Evolutionary conservation across 2,113 vertebrate species (phyloP).

Genomic region (Oncorhynchus keta): DNA sequence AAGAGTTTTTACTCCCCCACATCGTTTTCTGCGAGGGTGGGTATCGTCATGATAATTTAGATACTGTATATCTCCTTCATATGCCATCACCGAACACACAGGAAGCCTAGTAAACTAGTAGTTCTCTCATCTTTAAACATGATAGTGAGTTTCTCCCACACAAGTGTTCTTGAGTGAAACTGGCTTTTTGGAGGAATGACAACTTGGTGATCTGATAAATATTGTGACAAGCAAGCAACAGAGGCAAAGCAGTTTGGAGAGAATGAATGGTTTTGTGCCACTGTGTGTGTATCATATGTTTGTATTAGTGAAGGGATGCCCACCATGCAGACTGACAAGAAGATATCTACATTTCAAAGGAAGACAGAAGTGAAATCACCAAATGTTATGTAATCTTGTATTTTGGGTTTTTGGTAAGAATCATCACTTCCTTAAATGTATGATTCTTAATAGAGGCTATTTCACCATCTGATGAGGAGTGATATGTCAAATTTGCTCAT

Average conservation of each 20-base stretch:
- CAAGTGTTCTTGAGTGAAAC: constrained; percentile 2
- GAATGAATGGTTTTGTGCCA: no score
- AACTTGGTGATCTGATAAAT: background rate
- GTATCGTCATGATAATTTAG: no score
- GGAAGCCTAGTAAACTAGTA: background rate
- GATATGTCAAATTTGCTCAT: no score
- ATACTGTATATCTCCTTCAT: no score
- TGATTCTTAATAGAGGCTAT: constrained; percentile 43
- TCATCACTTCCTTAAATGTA: constrained; percentile 70
- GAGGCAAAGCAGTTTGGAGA: no score
- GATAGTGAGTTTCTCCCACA: background rate
- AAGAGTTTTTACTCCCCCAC: constrained; percentile 83
- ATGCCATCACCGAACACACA: background rate
- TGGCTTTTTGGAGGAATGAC: background rate
- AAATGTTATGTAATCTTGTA: constrained; percentile 74
- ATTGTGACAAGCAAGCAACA: background rate
- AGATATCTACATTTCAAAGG: constrained; percentile 36
- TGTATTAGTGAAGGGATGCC: no score
- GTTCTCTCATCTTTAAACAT: background rate
- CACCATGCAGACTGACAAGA: background rate
- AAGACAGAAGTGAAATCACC: constrained; percentile 77
- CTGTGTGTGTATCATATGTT: no score
- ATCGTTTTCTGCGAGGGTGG: constrained; percentile 11
- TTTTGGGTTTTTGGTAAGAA: constrained; percentile 64
- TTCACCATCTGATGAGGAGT: constrained; percentile 24